Base-by-base conservation (phyloP, 2,797 vertebrate genomes). In the Bufotes viridis region DNA sequence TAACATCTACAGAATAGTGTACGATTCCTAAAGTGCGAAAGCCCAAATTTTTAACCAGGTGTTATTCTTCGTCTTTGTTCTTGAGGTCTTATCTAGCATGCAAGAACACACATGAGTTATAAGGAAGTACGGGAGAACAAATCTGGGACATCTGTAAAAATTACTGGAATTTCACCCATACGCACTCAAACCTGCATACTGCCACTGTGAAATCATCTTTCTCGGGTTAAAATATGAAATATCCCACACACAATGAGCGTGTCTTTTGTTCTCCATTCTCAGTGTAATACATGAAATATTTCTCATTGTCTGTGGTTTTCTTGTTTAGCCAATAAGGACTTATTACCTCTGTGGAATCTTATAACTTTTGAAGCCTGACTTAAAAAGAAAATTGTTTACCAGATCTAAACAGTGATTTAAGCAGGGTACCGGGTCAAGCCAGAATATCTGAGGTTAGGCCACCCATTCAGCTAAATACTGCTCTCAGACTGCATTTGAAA, bases 321-420 rank as follows among this genome's bases (percentile, higher is more conserved):
- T n/a, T 87, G 80, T 87, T 87, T 82, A 82, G 58, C 86, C 72
- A 78, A 55, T 82, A 55, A 85, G 74, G n/a, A 51, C 14, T 57
- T 89, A 78, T 89, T 78, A 34, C 61, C 70, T 53, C 14, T 14
- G 24, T 81, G 81, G 34, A 86, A 34, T 75, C 67, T 87, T 26
- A 82, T 82, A 78, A 26, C 81, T 78, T 86, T 84, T 55, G 58
- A 83, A 51, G 81, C 51, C 18, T 55, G 63, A 87, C 65, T 49
- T 81, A n/a, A 87, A 80, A 65, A 67, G 75, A 87, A 70, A 26
- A 79, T 79, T 88, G 87, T 88, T 88, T 88, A 85, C 69, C 60
- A 89, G 84, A 86, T 86, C 82, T 89, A 78, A 82, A 87, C 55
- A 82, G 26, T 90, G 78, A 90, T 86, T 90, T 87, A 10, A 78